phyloP scores from a whole-genome alignment of 1,140 invertebrate genomes.

The Zaprionus lachaisei region DNA sequence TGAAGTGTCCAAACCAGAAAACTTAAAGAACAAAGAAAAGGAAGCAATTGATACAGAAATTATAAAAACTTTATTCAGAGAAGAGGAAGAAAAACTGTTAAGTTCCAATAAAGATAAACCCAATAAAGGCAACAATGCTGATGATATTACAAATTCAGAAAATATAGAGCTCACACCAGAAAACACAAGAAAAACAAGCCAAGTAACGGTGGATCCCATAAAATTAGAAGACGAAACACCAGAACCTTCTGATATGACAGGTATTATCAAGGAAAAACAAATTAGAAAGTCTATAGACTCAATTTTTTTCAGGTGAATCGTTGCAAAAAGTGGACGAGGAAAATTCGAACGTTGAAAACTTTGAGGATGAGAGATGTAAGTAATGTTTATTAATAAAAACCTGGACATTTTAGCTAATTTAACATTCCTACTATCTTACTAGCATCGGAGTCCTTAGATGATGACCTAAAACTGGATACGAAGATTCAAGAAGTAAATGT shows the following conservation, averaged over 20 bases:
- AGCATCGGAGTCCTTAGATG: not conserved
- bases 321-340: not conserved
- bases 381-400: not conserved
- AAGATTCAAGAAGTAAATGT: conserved; percentile 55
- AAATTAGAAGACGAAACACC: not conserved
- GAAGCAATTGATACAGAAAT: not conserved
- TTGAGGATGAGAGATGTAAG: not conserved
- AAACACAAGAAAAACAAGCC: not conserved
- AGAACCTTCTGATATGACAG: not conserved
- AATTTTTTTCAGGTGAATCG: not conserved
- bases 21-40: not conserved
- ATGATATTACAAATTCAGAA: not conserved
- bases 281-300: not conserved
- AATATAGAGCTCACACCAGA: not conserved
- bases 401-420: not conserved
- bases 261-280: not conserved
- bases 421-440: not conserved
- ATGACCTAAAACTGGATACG: not conserved
- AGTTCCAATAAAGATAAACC: not conserved
- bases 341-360: not conserved
- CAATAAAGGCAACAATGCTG: not conserved
- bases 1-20: not conserved
- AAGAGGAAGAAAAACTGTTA: conserved; percentile 1
- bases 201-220: not conserved
- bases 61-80: not conserved